These are phyloP conservation scores for Strigamia maritima DNA, from an alignment of 2,888 invertebrate genomes.

Conservation along the genomic window DNA sequence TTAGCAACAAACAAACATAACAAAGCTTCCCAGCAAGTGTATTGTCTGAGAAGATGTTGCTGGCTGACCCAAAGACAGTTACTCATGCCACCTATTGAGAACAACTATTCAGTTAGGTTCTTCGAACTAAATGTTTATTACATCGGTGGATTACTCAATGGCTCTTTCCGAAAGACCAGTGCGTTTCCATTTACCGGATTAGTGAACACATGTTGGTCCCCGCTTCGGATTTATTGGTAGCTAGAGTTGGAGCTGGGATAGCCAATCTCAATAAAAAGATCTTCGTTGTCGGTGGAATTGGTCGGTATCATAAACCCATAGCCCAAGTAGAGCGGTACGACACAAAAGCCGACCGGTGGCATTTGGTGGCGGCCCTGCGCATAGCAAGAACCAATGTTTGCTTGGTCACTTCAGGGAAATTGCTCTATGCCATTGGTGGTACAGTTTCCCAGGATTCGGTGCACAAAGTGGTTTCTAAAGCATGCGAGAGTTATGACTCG, in stretches of 20 bases:
- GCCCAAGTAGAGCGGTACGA: constrained; percentile 31
- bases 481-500: constrained; percentile 34
- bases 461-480: background rate
- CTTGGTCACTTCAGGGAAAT: background rate
- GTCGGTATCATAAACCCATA: background rate
- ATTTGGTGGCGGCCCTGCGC: background rate
- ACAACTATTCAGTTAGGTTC: background rate
- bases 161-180: background rate
- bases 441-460: background rate
- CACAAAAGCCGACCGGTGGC: background rate
- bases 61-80: constrained; percentile 3
- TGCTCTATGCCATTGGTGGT: constrained; percentile 20
- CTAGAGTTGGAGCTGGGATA: background rate
- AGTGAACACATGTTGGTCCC: background rate
- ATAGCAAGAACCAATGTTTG: background rate
- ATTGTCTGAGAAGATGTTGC: background rate
- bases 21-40: background rate
- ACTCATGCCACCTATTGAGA: background rate
- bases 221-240: constrained; percentile 1
- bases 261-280: background rate
- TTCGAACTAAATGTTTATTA: background rate
- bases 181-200: background rate
- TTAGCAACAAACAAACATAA: background rate
- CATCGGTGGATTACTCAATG: background rate
- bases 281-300: constrained; percentile 8